These are phyloP conservation scores for Lophochroa leadbeateri DNA, from an alignment of 2,113 vertebrate genomes.

Conservation along the genomic window DNA sequence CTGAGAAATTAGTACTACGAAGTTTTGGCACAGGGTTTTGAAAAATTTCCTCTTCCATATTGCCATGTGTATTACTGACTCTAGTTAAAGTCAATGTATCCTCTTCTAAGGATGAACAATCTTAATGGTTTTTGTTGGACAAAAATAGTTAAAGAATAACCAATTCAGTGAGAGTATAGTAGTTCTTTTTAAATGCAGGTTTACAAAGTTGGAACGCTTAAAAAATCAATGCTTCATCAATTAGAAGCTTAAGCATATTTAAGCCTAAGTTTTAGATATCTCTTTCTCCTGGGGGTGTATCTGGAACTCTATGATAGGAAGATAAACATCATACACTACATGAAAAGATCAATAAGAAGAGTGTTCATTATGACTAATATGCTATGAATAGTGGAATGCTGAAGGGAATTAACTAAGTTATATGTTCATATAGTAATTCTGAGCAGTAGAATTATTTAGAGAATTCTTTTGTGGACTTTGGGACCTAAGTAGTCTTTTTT, in stretches of 20 bases:
- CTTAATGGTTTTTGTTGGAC: not conserved
- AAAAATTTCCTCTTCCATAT: not conserved
- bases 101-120: not conserved
- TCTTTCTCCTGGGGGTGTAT: not conserved
- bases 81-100: not conserved
- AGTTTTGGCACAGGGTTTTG: not conserved
- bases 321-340: not conserved
- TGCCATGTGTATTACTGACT: not conserved
- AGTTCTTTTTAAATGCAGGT: not conserved
- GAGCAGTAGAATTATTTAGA: not conserved
- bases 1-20: not conserved
- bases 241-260: not conserved
- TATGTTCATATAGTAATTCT: not conserved
- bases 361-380: not conserved
- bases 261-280: not conserved
- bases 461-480: not conserved
- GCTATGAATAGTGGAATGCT: not conserved
- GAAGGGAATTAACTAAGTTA: not conserved
- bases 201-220: not conserved
- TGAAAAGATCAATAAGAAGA: not conserved
- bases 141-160: not conserved
- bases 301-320: not conserved
- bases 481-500: not conserved
- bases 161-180: not conserved
- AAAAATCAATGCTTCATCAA: accelerated